A percentile compares a stretch with the other conserved stretches of the same genome.
Evolutionary conservation across 2,888 invertebrate species (phyloP).

Genomic region (Harpalus rubripes): DNA sequence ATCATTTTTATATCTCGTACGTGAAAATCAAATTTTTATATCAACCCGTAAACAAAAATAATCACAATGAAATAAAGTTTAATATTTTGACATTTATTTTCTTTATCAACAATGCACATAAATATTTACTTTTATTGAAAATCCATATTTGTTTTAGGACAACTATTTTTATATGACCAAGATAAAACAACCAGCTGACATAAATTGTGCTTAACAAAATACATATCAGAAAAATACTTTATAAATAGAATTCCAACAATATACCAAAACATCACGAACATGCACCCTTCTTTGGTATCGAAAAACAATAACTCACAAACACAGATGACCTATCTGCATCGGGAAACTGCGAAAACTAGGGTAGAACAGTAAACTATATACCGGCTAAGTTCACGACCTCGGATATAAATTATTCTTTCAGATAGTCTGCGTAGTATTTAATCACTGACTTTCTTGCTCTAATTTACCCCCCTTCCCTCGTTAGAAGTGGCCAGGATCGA

Average conservation of each 20-base stretch:
- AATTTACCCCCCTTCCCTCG: not conserved
- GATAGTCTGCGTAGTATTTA: conserved; percentile 40
- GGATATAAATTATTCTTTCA: conserved; percentile 50
- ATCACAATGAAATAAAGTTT: not conserved
- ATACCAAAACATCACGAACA: conserved; percentile 36
- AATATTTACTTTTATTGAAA: conserved; percentile 4
- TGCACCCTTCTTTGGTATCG: conserved; percentile 3
- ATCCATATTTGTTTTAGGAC: not conserved
- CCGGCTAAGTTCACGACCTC: conserved; percentile 8
- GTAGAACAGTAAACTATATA: not conserved
- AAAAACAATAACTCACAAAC: conserved; percentile 41
- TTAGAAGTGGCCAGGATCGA: conserved; percentile 11
- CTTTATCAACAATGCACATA: not conserved
- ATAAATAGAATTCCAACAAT: conserved; percentile 27
- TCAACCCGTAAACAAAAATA: not conserved
- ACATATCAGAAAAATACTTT: conserved; percentile 25
- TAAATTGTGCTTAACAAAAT: conserved; percentile 1
- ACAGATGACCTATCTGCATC: conserved; percentile 42
- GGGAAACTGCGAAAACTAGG: conserved; percentile 31
- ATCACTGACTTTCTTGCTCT: conserved; percentile 34
- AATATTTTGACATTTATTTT: not conserved
- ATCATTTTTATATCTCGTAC: too few species aligned
- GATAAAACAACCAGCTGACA: conserved; percentile 8
- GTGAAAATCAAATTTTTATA: not conserved
- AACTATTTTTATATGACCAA: not conserved